phyloP scores from a whole-genome alignment of 2,888 invertebrate species.

The Exephanes ischioxanthus region DNA sequence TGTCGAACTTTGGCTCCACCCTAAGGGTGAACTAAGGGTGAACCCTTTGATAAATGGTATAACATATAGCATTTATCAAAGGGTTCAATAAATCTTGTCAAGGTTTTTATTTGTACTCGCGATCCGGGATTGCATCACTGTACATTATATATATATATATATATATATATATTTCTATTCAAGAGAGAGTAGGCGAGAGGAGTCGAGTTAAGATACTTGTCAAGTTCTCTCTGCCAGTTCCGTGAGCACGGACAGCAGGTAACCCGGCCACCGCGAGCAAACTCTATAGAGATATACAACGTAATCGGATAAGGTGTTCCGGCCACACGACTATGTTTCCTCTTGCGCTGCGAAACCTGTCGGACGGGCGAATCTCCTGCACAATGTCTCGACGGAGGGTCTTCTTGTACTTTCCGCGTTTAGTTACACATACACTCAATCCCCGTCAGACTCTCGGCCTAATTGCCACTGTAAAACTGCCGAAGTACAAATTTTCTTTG shows the following conservation, averaged over 20 bases:
- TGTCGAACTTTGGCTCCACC: no score
- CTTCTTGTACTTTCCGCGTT: constrained; percentile 16
- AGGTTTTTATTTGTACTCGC: not conserved
- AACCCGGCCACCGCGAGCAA: constrained; percentile 23
- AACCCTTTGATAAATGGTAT: no score
- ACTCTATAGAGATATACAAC: constrained; percentile 35
- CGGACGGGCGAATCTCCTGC: constrained; percentile 14
- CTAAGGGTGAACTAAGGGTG: not conserved
- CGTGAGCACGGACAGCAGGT: constrained; percentile 19
- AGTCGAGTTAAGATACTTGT: constrained; percentile 35
- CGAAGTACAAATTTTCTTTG: not conserved
- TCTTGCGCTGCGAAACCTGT: constrained; percentile 38
- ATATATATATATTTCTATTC: constrained; percentile 6
- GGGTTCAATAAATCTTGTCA: not conserved
- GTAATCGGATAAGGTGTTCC: constrained; percentile 79
- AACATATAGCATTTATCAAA: not conserved
- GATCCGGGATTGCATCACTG: not conserved
- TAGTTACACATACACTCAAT: not conserved
- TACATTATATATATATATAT: not conserved
- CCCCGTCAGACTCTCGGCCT: not conserved
- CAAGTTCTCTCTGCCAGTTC: constrained; percentile 24
- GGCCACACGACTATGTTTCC: constrained; percentile 71
- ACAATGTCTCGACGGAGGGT: constrained; percentile 21
- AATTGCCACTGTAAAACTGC: constrained; percentile 33
- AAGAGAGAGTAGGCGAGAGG: constrained; percentile 17